These are phyloP conservation scores for Cyprinodon variegatus DNA, from an alignment of 2,113 vertebrate species.

Conservation along the genomic window DNA sequence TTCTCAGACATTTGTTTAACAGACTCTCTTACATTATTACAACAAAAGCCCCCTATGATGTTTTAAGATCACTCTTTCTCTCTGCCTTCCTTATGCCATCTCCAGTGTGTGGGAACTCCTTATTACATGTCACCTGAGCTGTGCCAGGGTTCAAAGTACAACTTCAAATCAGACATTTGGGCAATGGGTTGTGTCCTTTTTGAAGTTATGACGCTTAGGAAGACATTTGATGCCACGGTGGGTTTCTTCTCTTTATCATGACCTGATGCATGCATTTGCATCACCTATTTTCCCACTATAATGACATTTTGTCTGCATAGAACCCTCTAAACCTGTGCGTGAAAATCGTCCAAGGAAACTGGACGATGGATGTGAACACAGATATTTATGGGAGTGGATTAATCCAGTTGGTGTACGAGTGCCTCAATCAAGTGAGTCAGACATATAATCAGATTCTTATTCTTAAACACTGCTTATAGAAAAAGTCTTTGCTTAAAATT, in stretches of 20 bases:
- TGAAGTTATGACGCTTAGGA: slow-evolving; percentile 93
- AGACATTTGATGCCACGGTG: slow-evolving; percentile 98
- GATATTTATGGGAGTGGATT: slow-evolving; percentile 87
- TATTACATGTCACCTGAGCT: slow-evolving; percentile 99
- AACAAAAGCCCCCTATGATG: neutral
- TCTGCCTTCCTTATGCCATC: slow-evolving; percentile 8
- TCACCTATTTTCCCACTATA: neutral
- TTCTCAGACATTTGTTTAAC: neutral
- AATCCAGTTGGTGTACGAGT: slow-evolving; percentile 90
- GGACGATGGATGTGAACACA: slow-evolving; percentile 93
- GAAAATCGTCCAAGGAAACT: slow-evolving; percentile 98
- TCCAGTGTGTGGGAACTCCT: slow-evolving; percentile 95
- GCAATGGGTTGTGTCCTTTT: slow-evolving; percentile 96
- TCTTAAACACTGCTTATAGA: neutral
- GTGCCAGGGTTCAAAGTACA: slow-evolving; percentile 96
- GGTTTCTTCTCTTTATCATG: slow-evolving; percentile 37
- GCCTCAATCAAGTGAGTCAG: slow-evolving; percentile 90
- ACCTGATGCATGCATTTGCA: neutral
- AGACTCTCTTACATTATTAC: neutral
- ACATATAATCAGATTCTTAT: neutral
- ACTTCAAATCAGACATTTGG: slow-evolving; percentile 99
- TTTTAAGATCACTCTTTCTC: neutral
- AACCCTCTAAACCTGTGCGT: slow-evolving; percentile 97
- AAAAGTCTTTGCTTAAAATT: neutral
- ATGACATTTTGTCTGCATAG: slow-evolving; percentile 73